Evolutionary conservation across 2,888 invertebrate species (phyloP).

Genomic region (Petrolisthes cinctipes): DNA sequence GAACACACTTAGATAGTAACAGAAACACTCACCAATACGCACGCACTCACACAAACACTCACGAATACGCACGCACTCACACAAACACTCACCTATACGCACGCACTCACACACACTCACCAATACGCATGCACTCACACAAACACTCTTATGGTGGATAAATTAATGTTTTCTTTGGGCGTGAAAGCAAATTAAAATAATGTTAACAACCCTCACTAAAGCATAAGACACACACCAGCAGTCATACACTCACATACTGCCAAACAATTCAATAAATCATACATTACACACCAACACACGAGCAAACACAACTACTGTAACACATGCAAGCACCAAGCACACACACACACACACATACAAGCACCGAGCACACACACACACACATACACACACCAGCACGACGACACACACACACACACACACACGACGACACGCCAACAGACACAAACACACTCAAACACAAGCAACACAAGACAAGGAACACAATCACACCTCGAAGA

Average conservation of each 20-base stretch:
- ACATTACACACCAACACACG: constrained; percentile 10
- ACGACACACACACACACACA: not conserved
- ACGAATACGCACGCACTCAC: not conserved
- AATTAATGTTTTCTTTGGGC: too few relatives aligned
- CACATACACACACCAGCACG: not conserved
- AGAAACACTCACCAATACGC: too few relatives aligned
- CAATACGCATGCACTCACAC: too few relatives aligned
- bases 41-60: too few relatives aligned
- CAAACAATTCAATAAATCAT: not conserved
- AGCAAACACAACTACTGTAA: constrained; percentile 3
- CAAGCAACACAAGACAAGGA: constrained; percentile 23
- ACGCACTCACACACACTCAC: too few relatives aligned
- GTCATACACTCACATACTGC: not conserved
- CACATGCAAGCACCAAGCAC: not conserved
- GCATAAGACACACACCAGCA: not conserved
- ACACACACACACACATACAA: not conserved
- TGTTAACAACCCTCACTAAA: too few relatives aligned
- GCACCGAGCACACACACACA: constrained; percentile 33
- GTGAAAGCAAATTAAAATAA: too few relatives aligned
- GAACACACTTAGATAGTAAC: too few relatives aligned
- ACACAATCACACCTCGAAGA: not conserved
- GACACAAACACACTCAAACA: not conserved
- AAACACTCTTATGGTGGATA: too few relatives aligned
- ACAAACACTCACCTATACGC: too few relatives aligned
- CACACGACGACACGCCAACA: too few relatives aligned